Percentiles rank a stretch among this genome's conserved stretches.
Conservation (phyloP, 1,140 invertebrate genomes). For the Musca domestica region DNA sequence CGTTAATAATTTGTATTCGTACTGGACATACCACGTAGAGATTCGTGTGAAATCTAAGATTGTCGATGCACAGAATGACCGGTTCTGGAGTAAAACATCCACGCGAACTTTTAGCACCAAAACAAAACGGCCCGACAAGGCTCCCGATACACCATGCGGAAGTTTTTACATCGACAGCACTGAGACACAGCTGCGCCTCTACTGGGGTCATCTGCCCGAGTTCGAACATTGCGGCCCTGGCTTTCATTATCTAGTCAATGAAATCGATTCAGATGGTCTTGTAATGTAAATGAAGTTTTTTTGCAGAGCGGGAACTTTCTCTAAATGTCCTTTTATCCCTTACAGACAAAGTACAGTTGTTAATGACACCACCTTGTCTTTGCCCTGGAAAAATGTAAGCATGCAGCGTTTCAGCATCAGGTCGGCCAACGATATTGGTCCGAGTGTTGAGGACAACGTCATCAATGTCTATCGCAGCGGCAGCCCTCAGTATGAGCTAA, state of each 20-base stretch:
- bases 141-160: constrained; percentile 21
- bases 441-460: constrained; percentile 32
- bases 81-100: constrained; percentile 19
- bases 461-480: constrained; percentile 31
- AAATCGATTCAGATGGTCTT: constrained; percentile 5
- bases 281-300: constrained; percentile 14
- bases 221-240: constrained; percentile 21
- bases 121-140: neutral
- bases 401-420: constrained; percentile 35
- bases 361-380: neutral
- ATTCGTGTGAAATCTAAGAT: neutral
- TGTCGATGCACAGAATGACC: neutral
- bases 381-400: constrained; percentile 2
- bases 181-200: neutral
- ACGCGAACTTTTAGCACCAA: neutral
- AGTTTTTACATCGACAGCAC: constrained; percentile 26
- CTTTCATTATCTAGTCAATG: constrained; percentile 20
- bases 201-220: constrained; percentile 22
- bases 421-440: constrained; percentile 35
- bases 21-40: constrained; percentile 14
- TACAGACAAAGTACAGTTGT: constrained; percentile 3
- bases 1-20: constrained; percentile 20
- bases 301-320: too few relatives aligned
- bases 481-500: neutral
- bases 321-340: neutral